Evolutionary conservation across 2,797 vertebrate genomes (phyloP), one percentile per base, ranked within the genome.

Genomic region (Gymnoscopelus microlampas): DNA sequence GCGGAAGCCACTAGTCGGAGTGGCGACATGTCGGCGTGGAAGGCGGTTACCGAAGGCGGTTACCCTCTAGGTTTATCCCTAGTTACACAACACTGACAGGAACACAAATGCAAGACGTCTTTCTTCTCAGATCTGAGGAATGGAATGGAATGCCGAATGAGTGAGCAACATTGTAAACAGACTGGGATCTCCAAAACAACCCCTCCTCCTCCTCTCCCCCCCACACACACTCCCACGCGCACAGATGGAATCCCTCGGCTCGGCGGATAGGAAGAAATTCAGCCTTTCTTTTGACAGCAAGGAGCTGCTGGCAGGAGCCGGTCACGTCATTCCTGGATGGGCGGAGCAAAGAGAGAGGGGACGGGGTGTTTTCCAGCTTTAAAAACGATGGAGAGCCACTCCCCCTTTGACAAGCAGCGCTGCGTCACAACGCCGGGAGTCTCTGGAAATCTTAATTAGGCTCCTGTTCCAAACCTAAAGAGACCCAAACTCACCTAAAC

Each of bases 321-420:
- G 85, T 82, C 89, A 94, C 95, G 94, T 96, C 95, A 96, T 90
- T 87, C 85, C 66, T 60, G 72, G 63, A 94, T 91, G 94, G 93
- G 91, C 92, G 94, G 93, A 77, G 89, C 90, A 23, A 68, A 35
- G 63, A 77, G 72, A 35, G 76, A 84, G 90, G n/a, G 26, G 81
- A 76, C 81, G 81, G 91, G 96, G 96, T 95, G 94, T 97, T 97
- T 97, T 96, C 96, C 96, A 94, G 94, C 94, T 96, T 97, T 97
- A 97, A 96, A 97, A 97, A 94, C 94, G 89, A 91, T 83, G 94
- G 78, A 81, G 86, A 86, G 88, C 87, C 89, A 69, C 87, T 88
- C 88, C 86, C 89, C 87, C 71, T 73, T 63, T 87, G 86, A 91
- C 91, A 91, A 89, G 92, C 69, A 81, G 80, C 92, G 88, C 92